Evolutionary conservation across 1,140 invertebrate species (phyloP), one percentile per base, ranked within the genome.

Genomic region (Sarcophaga peregrina): DNA sequence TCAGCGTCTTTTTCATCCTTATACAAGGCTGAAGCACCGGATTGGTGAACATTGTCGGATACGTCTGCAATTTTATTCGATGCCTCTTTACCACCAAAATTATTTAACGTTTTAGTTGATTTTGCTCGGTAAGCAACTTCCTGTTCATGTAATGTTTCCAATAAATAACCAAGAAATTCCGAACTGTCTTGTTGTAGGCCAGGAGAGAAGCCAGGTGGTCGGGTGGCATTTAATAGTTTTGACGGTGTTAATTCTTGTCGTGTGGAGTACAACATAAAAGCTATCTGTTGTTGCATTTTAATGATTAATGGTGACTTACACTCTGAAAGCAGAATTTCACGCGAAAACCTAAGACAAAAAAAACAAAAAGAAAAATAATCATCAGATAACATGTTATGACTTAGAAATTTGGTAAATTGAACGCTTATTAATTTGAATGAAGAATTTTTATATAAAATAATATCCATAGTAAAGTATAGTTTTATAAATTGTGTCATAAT

Each of bases 141-240:
- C 86, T 95, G 93, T 86, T 95, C 94, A 83, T 95, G 94, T n/a
- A 95, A 86, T 75, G 93, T 91, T 86, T 95, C 94, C 80, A 95
- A 89, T 5, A 95, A 88, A 88, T 94, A 95, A 92, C 95, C 94
- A 72, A 97, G 92, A 91, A 96, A 97, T 91, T 97, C 96, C 3
- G 96, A 96, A 89, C 96, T 96, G 86, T 97, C 96, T 86, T 97
- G 96, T 86, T 97, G 96, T 85, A 94, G 92, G 37, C 95, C 94
- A 37, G 92, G 91, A 45, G 93, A 92, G 89, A 97, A 97, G 87
- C 95, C 95, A 0, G 94, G 92, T 10, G 96, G 96, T 84, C 94
- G 91, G 0, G 95, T 93, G 0, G 93, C 92, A 76, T 92, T 91
- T 62, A 95, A 91, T 86, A 96, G 94, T 73, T 94, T 93, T 46